These are phyloP conservation scores for Corbicula japonica DNA, from an alignment of 2,888 invertebrate species.

Conservation along the genomic window DNA sequence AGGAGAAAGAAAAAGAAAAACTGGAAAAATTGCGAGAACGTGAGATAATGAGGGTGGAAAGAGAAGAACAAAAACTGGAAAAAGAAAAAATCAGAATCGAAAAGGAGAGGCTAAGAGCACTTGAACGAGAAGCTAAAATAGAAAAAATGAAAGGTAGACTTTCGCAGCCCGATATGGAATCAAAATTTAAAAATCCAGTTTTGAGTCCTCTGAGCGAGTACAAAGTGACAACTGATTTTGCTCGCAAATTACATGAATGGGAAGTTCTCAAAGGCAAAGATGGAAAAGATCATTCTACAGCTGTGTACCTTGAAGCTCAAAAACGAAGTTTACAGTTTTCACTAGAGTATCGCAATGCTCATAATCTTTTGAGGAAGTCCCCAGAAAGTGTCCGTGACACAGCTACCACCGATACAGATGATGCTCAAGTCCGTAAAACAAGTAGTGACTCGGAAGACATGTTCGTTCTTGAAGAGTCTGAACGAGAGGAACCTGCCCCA, in stretches of 20 bases:
- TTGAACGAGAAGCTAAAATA: slow-evolving; percentile 90
- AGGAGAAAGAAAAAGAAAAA: slow-evolving; percentile 76
- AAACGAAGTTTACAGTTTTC: slow-evolving; percentile 68
- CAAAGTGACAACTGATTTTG: slow-evolving; percentile 94
- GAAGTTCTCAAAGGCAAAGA: slow-evolving; percentile 86
- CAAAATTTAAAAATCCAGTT: slow-evolving; percentile 93
- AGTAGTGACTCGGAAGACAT: slow-evolving; percentile 67
- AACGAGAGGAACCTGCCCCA: slow-evolving; percentile 21
- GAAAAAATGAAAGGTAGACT: slow-evolving; percentile 89
- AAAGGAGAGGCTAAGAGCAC: slow-evolving; percentile 89
- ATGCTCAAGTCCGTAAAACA: slow-evolving; percentile 53
- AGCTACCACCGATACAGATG: slow-evolving; percentile 52
- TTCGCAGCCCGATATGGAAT: slow-evolving; percentile 88
- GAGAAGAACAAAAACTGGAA: slow-evolving; percentile 85
- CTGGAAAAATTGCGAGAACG: slow-evolving; percentile 75
- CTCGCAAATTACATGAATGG: slow-evolving; percentile 96
- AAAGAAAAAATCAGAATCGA: slow-evolving; percentile 89
- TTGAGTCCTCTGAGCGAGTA: slow-evolving; percentile 78
- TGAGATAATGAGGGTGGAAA: slow-evolving; percentile 78
- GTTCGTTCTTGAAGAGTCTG: slow-evolving; percentile 61
- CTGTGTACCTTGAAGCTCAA: slow-evolving; percentile 75
- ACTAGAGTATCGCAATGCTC: slow-evolving; percentile 62
- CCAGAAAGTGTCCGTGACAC: slow-evolving; percentile 38
- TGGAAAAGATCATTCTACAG: slow-evolving; percentile 70
- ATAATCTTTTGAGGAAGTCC: slow-evolving; percentile 51